A percentile compares a stretch with the other conserved stretches of the same genome.
These are phyloP conservation scores for Scomber japonicus DNA, from an alignment of 2,113 vertebrate species.

Conservation along the genomic window DNA sequence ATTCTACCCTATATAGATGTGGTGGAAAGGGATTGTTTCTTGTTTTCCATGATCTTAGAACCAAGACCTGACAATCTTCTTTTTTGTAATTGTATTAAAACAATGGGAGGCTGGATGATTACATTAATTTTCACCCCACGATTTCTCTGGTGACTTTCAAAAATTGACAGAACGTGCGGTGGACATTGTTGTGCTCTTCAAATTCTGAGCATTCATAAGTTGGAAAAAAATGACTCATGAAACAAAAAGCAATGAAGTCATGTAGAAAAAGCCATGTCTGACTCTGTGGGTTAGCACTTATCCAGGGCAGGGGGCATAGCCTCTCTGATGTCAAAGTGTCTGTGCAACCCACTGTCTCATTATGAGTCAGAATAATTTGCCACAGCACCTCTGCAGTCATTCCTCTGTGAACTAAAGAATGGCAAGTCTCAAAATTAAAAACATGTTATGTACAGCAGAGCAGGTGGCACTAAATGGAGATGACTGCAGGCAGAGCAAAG, in stretches of 20 bases:
- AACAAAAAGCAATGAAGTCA: conserved; percentile 64
- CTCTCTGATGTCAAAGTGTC: conserved; percentile 62
- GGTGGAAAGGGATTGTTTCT: neutral
- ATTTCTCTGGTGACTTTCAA: conserved; percentile 50
- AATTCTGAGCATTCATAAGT: conserved; percentile 61
- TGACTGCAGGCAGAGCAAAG: too few species aligned
- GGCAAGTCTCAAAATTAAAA: neutral
- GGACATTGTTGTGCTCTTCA: conserved; percentile 75
- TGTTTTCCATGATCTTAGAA: conserved; percentile 25
- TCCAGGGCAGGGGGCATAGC: conserved; percentile 58
- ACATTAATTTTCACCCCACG: conserved; percentile 71
- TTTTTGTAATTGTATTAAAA: conserved; percentile 58
- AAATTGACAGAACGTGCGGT: conserved; percentile 69
- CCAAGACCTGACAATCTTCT: conserved; percentile 29
- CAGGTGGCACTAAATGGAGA: too few species aligned
- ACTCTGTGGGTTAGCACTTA: conserved; percentile 76
- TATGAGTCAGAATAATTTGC: conserved; percentile 64
- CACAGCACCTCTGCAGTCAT: conserved; percentile 23
- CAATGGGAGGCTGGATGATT: conserved; percentile 65
- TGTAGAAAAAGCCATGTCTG: conserved; percentile 39
- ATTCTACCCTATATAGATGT: neutral
- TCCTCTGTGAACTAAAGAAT: conserved; percentile 31
- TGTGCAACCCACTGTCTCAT: conserved; percentile 50
- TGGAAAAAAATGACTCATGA: conserved; percentile 26
- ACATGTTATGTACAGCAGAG: too few species aligned